Evolutionary conservation across 1,140 invertebrate genomes (phyloP).

Genomic region (Drosophila pseudoobscura): DNA sequence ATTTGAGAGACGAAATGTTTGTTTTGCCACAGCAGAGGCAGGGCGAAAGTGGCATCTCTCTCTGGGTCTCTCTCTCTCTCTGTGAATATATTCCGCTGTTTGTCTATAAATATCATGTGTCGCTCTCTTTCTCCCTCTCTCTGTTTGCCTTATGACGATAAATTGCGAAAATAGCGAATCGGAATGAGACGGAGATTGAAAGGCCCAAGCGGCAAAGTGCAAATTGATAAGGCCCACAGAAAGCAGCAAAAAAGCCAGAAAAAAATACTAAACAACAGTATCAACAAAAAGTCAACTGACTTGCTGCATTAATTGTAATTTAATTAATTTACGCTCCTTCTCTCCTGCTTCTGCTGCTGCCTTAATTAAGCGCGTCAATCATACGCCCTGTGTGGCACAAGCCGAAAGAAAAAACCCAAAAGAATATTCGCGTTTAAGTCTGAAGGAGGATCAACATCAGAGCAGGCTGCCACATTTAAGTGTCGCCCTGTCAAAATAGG

Average conservation of each 20-base stretch:
- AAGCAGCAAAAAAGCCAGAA: background rate
- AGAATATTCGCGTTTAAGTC: conserved; percentile 24
- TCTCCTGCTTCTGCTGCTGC: conserved; percentile 27
- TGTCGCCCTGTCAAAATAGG: conserved; percentile 64
- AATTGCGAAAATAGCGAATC: conserved; percentile 20
- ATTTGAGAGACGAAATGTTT: conserved; percentile 6
- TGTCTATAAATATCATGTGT: conserved; percentile 10
- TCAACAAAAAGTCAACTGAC: conserved; percentile 41
- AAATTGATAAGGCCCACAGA: conserved; percentile 48
- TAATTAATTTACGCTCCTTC: conserved; percentile 66
- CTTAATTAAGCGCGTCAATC: conserved; percentile 74
- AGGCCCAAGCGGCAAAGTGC: conserved; percentile 34
- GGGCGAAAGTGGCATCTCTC: conserved; percentile 5
- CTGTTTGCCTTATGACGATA: conserved; percentile 6
- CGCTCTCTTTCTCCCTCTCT: too few species aligned
- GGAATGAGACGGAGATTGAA: background rate
- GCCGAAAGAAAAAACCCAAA: conserved; percentile 24
- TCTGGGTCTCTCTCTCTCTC: background rate
- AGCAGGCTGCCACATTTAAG: conserved; percentile 59
- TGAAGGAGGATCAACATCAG: conserved; percentile 37
- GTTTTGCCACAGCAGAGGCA: background rate
- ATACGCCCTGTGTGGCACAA: conserved; percentile 64
- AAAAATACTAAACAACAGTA: conserved; percentile 4
- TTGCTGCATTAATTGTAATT: conserved; percentile 75
- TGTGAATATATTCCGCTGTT: conserved; percentile 4